Percentiles rank a stretch among this genome's conserved stretches.
Evolutionary conservation across 2,888 invertebrate species (phyloP).

Genomic region (Athalia circularis): DNA sequence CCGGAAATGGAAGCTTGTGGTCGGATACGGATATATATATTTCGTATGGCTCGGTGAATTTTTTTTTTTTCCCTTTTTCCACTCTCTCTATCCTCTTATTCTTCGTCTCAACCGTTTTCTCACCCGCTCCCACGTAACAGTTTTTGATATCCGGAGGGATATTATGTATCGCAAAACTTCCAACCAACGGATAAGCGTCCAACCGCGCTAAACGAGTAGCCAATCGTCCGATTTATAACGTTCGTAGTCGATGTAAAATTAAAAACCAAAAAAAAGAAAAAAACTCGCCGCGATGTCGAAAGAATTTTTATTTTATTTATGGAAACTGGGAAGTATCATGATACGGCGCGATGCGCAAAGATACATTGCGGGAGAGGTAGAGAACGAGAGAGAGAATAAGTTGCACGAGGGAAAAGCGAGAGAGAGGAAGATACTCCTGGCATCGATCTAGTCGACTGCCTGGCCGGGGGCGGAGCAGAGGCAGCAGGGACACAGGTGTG

Average conservation of each 20-base stretch:
- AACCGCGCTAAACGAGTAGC: background rate
- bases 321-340: constrained; percentile 32
- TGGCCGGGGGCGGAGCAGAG: constrained; percentile 65
- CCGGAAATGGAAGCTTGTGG: constrained; percentile 78
- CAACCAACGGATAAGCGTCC: background rate
- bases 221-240: background rate
- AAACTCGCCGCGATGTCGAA: background rate
- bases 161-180: background rate
- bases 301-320: background rate
- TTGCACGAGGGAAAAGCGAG: constrained; percentile 42
- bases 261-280: background rate
- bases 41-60: constrained; percentile 72
- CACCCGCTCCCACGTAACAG: constrained; percentile 59
- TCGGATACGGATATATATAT: constrained; percentile 76
- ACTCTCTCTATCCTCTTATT: background rate
- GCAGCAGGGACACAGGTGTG: constrained; percentile 70
- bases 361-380: constrained; percentile 42
- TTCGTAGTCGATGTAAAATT: background rate
- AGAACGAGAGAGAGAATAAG: constrained; percentile 51
- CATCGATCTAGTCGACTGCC: constrained; percentile 69
- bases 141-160: constrained; percentile 71
- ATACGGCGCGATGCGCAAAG: constrained; percentile 47
- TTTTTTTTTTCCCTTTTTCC: constrained; percentile 57
- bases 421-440: constrained; percentile 56
- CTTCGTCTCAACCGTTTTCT: constrained; percentile 34